Evolutionary conservation across 2,113 vertebrate species (phyloP).

Genomic region (Thomomys bottae): DNA sequence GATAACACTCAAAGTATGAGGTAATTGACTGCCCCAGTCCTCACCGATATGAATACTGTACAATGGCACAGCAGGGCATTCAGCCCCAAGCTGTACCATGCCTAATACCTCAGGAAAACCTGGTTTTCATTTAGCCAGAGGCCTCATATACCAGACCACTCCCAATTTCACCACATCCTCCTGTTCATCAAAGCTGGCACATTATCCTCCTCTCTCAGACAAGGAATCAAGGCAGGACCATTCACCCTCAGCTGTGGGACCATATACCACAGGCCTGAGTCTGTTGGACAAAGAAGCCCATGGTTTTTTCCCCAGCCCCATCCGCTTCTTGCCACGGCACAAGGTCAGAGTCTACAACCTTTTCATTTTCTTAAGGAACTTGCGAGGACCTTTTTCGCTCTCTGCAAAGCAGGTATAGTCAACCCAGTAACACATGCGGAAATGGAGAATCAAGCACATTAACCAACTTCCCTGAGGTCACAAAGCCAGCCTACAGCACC

Average conservation of each 20-base stretch:
- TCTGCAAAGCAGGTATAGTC: not conserved
- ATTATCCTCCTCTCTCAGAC: not conserved
- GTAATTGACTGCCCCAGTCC: too few relatives aligned
- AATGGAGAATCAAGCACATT: not conserved
- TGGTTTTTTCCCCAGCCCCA: not conserved
- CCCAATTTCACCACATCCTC: fast-evolving
- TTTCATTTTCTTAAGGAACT: not conserved
- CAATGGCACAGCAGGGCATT: fast-evolving
- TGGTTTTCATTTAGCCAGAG: not conserved
- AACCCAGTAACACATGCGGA: not conserved
- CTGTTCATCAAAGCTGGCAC: fast-evolving
- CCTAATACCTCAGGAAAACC: fast-evolving
- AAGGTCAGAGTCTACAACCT: fast-evolving
- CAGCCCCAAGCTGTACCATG: fast-evolving
- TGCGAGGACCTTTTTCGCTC: not conserved
- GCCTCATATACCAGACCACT: not conserved
- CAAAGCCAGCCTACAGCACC: not conserved
- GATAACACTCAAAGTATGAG: not conserved
- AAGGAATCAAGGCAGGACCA: not conserved
- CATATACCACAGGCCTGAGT: not conserved
- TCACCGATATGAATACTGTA: not conserved
- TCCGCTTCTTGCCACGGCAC: fast-evolving
- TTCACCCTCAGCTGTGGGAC: fast-evolving
- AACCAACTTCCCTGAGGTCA: slow-evolving; percentile 5
- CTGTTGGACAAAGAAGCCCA: not conserved